phyloP scores from a whole-genome alignment of 2,797 vertebrate species.

The Enteromius fasciolatus region DNA sequence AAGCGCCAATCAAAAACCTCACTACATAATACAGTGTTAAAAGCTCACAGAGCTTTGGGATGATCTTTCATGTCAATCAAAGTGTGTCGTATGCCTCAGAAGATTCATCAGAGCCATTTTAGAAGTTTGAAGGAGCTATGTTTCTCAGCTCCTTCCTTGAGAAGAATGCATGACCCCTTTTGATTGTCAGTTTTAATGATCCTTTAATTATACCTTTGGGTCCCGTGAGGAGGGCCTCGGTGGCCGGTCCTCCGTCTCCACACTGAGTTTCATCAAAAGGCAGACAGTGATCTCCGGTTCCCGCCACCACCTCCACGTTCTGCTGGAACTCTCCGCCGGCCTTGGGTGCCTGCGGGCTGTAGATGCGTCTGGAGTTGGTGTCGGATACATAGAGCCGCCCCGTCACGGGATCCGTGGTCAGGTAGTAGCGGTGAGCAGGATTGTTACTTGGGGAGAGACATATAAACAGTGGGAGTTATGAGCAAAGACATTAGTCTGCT shows the following conservation, averaged over 20 bases:
- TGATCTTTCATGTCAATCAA: constrained; percentile 48
- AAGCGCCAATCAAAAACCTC: constrained; percentile 38
- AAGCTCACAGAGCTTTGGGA: constrained; percentile 26
- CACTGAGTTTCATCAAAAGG: constrained; percentile 97
- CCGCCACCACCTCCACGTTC: constrained; percentile 90
- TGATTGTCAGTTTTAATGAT: neutral
- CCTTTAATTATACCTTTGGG: constrained; percentile 89
- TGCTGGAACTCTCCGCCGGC: constrained; percentile 89
- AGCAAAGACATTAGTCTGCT: constrained; percentile 40
- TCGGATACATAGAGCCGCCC: constrained; percentile 96
- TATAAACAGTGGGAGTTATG: constrained; percentile 28
- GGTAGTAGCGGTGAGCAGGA: constrained; percentile 96
- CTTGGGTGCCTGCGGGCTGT: constrained; percentile 83
- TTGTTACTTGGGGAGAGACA: constrained; percentile 85
- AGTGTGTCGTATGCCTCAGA: constrained; percentile 13
- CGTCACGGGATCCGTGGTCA: constrained; percentile 90
- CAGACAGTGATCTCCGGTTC: constrained; percentile 95
- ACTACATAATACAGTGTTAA: constrained; percentile 36
- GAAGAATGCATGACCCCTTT: neutral
- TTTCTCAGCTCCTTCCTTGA: neutral
- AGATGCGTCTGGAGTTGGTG: constrained; percentile 96
- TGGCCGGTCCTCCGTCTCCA: constrained; percentile 93
- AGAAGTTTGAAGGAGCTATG: neutral
- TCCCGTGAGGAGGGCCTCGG: constrained; percentile 93
- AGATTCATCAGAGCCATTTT: constrained; percentile 32